A percentile compares a stretch with the other conserved stretches of the same genome.
These are phyloP conservation scores for Lasioglossum albipes DNA, from an alignment of 1,140 invertebrate species.

Conservation along the genomic window DNA sequence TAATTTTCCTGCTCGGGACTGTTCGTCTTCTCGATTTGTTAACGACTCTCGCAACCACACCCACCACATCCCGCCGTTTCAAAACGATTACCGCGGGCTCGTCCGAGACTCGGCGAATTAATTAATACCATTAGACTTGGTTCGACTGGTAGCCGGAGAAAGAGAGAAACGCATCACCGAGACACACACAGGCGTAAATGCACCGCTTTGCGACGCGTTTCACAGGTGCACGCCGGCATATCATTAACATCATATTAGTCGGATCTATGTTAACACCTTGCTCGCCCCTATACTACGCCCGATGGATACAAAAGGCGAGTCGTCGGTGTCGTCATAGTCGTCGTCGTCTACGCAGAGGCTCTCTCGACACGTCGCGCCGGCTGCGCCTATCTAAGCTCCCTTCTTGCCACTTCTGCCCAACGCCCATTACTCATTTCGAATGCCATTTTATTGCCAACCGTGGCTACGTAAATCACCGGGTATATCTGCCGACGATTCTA, in stretches of 20 bases:
- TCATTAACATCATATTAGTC: constrained; percentile 24
- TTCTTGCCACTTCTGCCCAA: neutral
- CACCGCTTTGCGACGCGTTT: neutral
- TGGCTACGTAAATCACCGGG: constrained; percentile 11
- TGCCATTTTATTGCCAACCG: constrained; percentile 8
- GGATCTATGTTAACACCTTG: constrained; percentile 29
- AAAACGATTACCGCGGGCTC: constrained; percentile 1
- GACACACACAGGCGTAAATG: neutral
- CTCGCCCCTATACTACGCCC: constrained; percentile 4
- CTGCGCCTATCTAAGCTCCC: neutral
- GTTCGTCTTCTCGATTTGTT: neutral
- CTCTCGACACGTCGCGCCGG: neutral
- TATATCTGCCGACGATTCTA: constrained; percentile 1
- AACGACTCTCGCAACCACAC: neutral
- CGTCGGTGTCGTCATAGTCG: neutral
- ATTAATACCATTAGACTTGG: constrained; percentile 31
- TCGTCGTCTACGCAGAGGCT: no score
- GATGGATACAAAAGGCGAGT: neutral
- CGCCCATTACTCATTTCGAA: constrained; percentile 15
- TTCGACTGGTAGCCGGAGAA: no score
- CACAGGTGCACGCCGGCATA: constrained; percentile 16
- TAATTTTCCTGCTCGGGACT: neutral
- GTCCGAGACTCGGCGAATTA: constrained; percentile 9
- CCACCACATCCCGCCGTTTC: neutral
- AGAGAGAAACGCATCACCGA: neutral